Evolutionary conservation across 2,888 invertebrate species (phyloP), one percentile per base, ranked within the genome.

Genomic region (Phyllotreta striolata): DNA sequence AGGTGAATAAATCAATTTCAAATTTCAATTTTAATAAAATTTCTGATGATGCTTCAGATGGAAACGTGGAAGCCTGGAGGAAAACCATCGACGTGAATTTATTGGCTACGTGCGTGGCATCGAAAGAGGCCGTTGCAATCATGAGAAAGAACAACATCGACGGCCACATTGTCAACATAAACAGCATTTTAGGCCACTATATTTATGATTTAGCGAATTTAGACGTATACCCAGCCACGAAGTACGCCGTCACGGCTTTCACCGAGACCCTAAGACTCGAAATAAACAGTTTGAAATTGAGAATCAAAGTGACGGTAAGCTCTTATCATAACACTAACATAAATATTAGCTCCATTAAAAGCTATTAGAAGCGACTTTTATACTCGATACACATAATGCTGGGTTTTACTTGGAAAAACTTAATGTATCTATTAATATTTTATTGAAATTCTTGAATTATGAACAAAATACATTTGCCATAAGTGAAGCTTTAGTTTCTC

Each of bases 151-250:
- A 74, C 41, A 68, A 72, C 49, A 69, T 76, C 5, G 72, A 72
- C 12, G 78, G 78, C 0, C 76, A 77, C 55, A 73, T 78, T 34
- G 70, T 78, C 4, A 75, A 78, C 54, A 73, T 78, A 0, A 77
- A 77, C 56, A 76, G 77, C 51, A 63, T 75, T 35, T 66, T 70
- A 3, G 77, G 77, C 1, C 77, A 78, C 55, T 64, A 63, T 7
- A 70, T 76, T 5, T 62, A 70, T 6, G 43, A 68, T 37, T 57
- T 74, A 46, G 76, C 76, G 1, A 49, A 66, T 6, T 51, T 69
- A 10, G 72, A 70, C 49, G 62, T 73, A 3, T 74, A 74, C 56
- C 67, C 72, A 13, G 71, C 72, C 8, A 66, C 73, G 1, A 74
- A 74, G 55, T 67, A 63, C 56, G 72, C 71, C 6, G 70, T 74